Evolutionary conservation across 1,140 invertebrate genomes (phyloP).

Genomic region (Penaeus chinensis): DNA sequence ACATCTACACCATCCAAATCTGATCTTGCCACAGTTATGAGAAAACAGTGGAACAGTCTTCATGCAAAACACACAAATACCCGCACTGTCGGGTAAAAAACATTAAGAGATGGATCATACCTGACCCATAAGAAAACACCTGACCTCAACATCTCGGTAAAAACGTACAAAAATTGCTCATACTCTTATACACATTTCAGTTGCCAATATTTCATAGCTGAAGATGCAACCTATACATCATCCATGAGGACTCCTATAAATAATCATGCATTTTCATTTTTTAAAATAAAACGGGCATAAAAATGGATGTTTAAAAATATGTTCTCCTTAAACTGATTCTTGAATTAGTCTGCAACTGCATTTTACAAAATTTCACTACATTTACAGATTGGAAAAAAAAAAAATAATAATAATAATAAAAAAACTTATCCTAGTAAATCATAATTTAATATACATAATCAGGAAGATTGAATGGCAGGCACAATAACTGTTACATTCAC

Average conservation of each 20-base stretch:
- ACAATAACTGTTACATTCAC: conserved; percentile 37
- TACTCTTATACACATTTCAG: conserved; percentile 43
- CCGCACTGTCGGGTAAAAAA: conserved; percentile 15
- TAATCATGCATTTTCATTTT: conserved; percentile 19
- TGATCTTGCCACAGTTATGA: conserved; percentile 44
- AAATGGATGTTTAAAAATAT: too few species aligned
- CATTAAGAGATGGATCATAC: conserved; percentile 23
- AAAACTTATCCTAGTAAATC: conserved; percentile 27
- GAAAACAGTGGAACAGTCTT: conserved; percentile 34
- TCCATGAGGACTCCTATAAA: neutral
- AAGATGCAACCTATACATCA: conserved; percentile 26
- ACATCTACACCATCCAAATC: neutral
- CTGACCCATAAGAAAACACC: conserved; percentile 34
- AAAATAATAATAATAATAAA: conserved; percentile 18
- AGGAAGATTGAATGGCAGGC: conserved; percentile 28
- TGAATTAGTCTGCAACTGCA: too few species aligned
- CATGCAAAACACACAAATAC: conserved; percentile 37
- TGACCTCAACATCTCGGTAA: conserved; percentile 46
- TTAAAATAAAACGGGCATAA: neutral
- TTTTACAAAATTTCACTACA: conserved; percentile 8
- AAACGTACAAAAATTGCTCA: conserved; percentile 51
- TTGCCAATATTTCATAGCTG: conserved; percentile 1
- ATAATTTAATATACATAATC: conserved; percentile 27
- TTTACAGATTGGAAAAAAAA: neutral
- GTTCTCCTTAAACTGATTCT: too few species aligned